Percentiles rank a stretch among this genome's conserved stretches.
These are phyloP conservation scores for Perccottus glenii DNA, from an alignment of 2,113 vertebrate genomes.

Conservation along the genomic window DNA sequence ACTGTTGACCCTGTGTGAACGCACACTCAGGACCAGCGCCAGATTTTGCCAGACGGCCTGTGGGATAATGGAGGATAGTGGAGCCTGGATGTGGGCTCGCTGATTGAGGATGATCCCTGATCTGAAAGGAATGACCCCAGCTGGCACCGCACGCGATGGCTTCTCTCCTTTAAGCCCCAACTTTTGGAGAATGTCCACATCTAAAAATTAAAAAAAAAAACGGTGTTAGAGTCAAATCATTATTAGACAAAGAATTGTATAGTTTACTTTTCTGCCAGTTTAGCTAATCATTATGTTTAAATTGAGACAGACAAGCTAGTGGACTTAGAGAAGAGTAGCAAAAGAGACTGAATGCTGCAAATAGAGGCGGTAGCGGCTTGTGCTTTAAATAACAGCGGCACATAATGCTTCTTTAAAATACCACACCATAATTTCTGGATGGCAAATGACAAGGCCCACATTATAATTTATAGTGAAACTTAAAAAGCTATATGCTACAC, in stretches of 20 bases:
- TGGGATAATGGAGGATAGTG: conserved; percentile 81
- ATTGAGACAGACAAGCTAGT: conserved; percentile 17
- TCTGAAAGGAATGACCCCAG: conserved; percentile 91
- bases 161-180: conserved; percentile 92
- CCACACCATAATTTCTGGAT: background rate
- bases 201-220: conserved; percentile 66
- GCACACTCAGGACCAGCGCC: conserved; percentile 89
- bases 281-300: conserved; percentile 12
- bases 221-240: conserved; percentile 28
- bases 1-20: conserved; percentile 92
- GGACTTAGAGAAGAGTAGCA: conserved; percentile 6
- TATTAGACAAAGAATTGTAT: background rate
- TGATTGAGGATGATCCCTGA: conserved; percentile 94
- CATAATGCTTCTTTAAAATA: conserved; percentile 10
- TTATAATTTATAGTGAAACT: conserved; percentile 5
- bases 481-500: conserved; percentile 11
- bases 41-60: conserved; percentile 81
- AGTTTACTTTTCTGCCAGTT: too few relatives aligned
- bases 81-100: conserved; percentile 85
- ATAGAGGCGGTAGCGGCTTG: conserved; percentile 18
- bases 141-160: conserved; percentile 79
- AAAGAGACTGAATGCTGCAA: conserved; percentile 12
- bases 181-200: conserved; percentile 95
- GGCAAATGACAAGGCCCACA: background rate
- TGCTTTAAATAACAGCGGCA: conserved; percentile 34